Evolutionary conservation across 2,113 vertebrate genomes (phyloP).

Genomic region (Varanus komodoensis): DNA sequence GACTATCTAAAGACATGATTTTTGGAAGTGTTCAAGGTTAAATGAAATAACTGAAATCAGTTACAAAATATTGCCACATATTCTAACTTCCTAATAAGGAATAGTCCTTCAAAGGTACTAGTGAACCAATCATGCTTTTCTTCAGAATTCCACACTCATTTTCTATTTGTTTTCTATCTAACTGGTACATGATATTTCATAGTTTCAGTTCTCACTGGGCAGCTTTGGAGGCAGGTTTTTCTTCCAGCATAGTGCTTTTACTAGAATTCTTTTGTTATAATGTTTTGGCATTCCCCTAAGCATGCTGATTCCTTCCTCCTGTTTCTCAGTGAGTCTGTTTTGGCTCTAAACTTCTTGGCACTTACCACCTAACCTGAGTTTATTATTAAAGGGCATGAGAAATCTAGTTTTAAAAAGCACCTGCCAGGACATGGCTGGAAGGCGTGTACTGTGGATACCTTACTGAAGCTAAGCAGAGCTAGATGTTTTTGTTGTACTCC

Average conservation of each 20-base stretch:
- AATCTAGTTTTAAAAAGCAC: neutral
- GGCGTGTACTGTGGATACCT: neutral
- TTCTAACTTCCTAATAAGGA: neutral
- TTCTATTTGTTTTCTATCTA: neutral
- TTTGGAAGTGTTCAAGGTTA: neutral
- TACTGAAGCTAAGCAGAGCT: neutral
- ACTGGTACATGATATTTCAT: no score
- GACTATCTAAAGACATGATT: neutral
- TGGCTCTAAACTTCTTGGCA: neutral
- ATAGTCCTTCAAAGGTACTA: neutral
- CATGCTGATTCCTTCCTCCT: no score
- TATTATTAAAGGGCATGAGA: neutral
- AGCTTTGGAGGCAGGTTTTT: no score
- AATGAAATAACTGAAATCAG: neutral
- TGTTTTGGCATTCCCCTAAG: no score
- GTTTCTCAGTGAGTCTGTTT: no score
- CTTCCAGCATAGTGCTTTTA: no score
- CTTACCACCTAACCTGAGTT: neutral
- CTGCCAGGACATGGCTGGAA: neutral
- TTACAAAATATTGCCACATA: neutral
- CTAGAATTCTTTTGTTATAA: no score
- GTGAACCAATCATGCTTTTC: neutral
- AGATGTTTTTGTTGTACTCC: no score
- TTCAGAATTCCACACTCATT: neutral
- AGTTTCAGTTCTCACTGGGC: no score